Evolutionary conservation across 1,140 invertebrate genomes (phyloP).

Genomic region (Drosophila sp.): DNA sequence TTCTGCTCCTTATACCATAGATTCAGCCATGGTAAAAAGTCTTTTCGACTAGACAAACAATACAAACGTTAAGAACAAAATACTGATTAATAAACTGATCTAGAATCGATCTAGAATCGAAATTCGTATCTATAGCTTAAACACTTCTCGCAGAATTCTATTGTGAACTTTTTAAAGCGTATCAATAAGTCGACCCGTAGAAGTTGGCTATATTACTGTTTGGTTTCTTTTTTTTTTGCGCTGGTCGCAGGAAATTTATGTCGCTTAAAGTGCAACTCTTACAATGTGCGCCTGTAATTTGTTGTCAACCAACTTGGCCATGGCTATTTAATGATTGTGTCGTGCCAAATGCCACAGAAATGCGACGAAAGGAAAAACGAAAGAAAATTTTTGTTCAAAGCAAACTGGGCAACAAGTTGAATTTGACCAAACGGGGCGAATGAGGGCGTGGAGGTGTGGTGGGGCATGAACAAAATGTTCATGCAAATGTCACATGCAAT

Average conservation of each 20-base stretch:
- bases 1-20: constrained; percentile 21
- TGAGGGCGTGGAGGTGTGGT: neutral
- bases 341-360: constrained; percentile 55
- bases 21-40: neutral
- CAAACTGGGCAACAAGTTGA: constrained; percentile 47
- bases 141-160: too few relatives aligned
- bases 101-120: too few relatives aligned
- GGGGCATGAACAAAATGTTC: neutral
- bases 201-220: neutral
- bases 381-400: constrained; percentile 28
- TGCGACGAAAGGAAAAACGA: constrained; percentile 29
- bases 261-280: constrained; percentile 79
- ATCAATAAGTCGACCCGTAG: neutral
- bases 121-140: too few relatives aligned
- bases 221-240: constrained; percentile 41
- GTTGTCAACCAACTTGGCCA: constrained; percentile 72
- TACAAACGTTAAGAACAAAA: too few relatives aligned
- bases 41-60: neutral
- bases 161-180: too few relatives aligned
- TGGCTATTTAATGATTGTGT: constrained; percentile 81
- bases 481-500: constrained; percentile 74
- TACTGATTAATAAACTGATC: too few relatives aligned
- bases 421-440: neutral
- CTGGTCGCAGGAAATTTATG: constrained; percentile 76
- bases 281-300: constrained; percentile 81